phyloP scores from a whole-genome alignment of 2,113 vertebrate genomes.

The Coryphaenoides rupestris region DNA sequence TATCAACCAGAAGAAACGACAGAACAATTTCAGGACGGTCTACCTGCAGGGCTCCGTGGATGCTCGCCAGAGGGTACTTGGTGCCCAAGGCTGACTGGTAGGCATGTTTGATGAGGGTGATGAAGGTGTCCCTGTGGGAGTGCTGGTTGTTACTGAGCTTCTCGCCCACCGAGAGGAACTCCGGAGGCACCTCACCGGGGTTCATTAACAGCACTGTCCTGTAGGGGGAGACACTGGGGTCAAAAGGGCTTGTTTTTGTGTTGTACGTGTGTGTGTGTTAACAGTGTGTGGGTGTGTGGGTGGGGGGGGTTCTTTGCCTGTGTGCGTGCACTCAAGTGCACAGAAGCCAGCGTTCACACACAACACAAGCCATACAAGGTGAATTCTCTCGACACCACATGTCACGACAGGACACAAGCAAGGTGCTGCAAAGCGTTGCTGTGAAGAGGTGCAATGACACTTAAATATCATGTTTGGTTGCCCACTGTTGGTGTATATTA shows the following conservation, averaged over 20 bases:
- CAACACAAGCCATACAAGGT: no score
- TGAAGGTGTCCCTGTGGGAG: conserved; percentile 64
- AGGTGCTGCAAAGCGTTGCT: no score
- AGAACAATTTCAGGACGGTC: not conserved
- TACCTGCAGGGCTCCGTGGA: conserved; percentile 81
- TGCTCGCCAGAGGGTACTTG: conserved; percentile 69
- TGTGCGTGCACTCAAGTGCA: no score
- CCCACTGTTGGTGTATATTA: no score
- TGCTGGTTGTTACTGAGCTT: conserved; percentile 73
- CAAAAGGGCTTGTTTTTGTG: not conserved
- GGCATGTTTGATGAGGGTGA: conserved; percentile 83
- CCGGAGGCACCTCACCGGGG: conserved; percentile 78
- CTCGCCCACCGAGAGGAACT: conserved; percentile 83
- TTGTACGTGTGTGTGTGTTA: not conserved
- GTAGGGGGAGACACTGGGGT: conserved; percentile 12
- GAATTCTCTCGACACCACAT: no score
- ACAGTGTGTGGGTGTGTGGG: not conserved
- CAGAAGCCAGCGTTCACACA: no score
- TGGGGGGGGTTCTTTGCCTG: no score
- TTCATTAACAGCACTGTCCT: conserved; percentile 94
- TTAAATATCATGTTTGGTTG: no score
- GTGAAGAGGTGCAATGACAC: no score
- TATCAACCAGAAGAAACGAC: no score
- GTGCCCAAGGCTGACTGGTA: conserved; percentile 86
- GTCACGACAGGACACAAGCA: no score